Conservation (phyloP, 1,140 invertebrate genomes). For the Whitmania pigra region DNA sequence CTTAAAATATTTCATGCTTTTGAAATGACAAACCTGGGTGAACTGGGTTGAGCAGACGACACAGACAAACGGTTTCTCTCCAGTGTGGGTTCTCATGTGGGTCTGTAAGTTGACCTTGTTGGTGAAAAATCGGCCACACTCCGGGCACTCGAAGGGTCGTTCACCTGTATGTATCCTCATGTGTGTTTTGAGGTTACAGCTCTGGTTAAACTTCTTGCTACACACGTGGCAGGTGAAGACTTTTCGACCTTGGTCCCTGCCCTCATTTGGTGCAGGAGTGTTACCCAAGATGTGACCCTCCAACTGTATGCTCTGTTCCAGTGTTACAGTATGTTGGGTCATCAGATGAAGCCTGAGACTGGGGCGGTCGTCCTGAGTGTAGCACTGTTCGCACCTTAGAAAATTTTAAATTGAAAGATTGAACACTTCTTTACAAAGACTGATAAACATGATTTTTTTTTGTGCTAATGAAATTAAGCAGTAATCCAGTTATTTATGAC, state of each 20-base stretch:
- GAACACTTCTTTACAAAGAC: too few relatives aligned
- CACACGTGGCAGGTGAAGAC: constrained; percentile 47
- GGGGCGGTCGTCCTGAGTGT: too few relatives aligned
- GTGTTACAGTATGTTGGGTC: too few relatives aligned
- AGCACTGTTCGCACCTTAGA: too few relatives aligned
- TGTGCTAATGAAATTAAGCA: too few relatives aligned
- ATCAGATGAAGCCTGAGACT: too few relatives aligned
- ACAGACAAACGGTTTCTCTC: constrained; percentile 26
- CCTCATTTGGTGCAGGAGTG: too few relatives aligned
- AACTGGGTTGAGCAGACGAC: constrained; percentile 21
- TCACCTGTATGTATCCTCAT: constrained; percentile 86
- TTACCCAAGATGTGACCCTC: too few relatives aligned
- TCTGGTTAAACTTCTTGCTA: constrained; percentile 87
- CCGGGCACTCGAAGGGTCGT: constrained; percentile 52
- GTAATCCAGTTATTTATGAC: too few relatives aligned
- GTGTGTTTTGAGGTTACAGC: constrained; percentile 96
- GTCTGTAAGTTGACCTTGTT: constrained; percentile 20
- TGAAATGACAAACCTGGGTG: constrained; percentile 41
- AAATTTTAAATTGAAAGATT: too few relatives aligned
- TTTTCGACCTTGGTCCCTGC: constrained; percentile 27
- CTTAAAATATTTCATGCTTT: neutral
- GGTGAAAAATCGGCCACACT: constrained; percentile 23
- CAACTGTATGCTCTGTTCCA: too few relatives aligned
- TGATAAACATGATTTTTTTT: too few relatives aligned
- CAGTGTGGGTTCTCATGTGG: constrained; percentile 29